phyloP scores from a whole-genome alignment of 2,113 vertebrate species.

The Misgurnus mizolepis region DNA sequence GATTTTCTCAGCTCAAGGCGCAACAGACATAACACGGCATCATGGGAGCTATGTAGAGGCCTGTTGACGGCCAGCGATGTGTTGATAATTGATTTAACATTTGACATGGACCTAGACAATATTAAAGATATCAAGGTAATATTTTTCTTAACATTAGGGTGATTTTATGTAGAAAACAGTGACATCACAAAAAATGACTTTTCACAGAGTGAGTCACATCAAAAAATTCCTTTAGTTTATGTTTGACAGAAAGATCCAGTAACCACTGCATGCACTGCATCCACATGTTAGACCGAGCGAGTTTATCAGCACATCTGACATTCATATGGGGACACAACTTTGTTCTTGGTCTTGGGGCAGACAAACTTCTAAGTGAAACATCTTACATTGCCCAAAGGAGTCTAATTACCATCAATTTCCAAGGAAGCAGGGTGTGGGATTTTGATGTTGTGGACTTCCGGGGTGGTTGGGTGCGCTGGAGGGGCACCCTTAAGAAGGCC shows the following conservation, averaged over 20 bases:
- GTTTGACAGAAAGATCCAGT: too few species aligned
- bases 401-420: constrained; percentile 66
- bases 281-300: constrained; percentile 59
- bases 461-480: constrained; percentile 39
- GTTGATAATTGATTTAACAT: constrained; percentile 11
- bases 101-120: background rate
- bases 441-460: constrained; percentile 50
- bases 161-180: too few species aligned
- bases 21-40: constrained; percentile 36
- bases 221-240: too few species aligned
- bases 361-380: constrained; percentile 53
- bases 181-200: too few species aligned
- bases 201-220: too few species aligned
- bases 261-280: background rate
- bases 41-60: constrained; percentile 35
- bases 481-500: constrained; percentile 3
- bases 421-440: constrained; percentile 47
- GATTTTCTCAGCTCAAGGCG: constrained; percentile 53
- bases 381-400: constrained; percentile 51
- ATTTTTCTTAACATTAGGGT: too few species aligned
- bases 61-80: constrained; percentile 3
- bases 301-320: constrained; percentile 71
- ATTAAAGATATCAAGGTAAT: too few species aligned
- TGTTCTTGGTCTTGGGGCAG: constrained; percentile 62
- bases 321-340: constrained; percentile 60